These are phyloP conservation scores for Rhea americana DNA, from an alignment of 2,113 vertebrate genomes.

Conservation along the genomic window DNA sequence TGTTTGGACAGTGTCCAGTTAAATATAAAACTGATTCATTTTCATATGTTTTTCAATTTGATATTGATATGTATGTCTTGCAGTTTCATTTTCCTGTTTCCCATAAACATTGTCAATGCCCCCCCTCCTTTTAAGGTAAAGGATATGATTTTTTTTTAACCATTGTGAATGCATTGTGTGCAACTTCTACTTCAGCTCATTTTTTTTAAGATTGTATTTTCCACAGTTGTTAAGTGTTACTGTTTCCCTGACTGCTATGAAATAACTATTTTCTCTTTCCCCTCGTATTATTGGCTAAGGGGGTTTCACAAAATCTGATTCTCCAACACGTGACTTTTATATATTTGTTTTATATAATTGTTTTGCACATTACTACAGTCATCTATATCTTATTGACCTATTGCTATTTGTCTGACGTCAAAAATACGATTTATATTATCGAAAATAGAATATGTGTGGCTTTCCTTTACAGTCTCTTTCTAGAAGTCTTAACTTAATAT, in stretches of 20 bases:
- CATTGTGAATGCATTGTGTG: background rate
- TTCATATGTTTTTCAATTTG: background rate
- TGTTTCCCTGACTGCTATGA: background rate
- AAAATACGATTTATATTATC: background rate
- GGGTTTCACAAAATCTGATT: background rate
- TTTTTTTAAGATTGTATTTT: background rate
- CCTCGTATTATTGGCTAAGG: background rate
- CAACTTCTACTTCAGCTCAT: background rate
- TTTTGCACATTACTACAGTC: background rate
- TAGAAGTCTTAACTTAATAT: background rate
- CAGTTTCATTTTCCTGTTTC: background rate
- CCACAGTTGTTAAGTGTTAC: background rate
- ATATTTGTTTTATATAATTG: background rate
- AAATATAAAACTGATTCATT: background rate
- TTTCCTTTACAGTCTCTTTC: slow-evolving; percentile 2
- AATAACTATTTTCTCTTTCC: background rate
- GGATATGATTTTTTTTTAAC: background rate
- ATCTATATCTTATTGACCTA: background rate
- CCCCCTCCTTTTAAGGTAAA: background rate
- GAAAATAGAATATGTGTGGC: background rate
- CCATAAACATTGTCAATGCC: background rate
- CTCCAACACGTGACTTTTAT: background rate
- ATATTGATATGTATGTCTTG: background rate
- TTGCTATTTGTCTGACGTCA: background rate
- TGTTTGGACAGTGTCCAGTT: background rate